Evolutionary conservation across 1,140 invertebrate species (phyloP), one percentile per base, ranked within the genome.

Genomic region (Magallana angulata): DNA sequence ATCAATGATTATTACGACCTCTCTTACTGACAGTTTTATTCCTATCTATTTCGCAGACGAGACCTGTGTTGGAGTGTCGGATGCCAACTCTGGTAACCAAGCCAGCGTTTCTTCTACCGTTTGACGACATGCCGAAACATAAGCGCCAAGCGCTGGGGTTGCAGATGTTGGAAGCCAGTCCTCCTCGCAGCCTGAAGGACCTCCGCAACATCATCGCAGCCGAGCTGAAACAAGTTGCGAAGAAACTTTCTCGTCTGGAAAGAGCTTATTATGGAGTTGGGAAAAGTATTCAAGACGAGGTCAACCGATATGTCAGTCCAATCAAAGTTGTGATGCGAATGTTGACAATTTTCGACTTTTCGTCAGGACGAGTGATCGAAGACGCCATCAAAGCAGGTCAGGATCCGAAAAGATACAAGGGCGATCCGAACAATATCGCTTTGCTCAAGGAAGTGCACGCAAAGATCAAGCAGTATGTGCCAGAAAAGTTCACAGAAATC

Each of bases 1-100:
- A 48, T 81, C 30, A 30, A 81, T 36, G 36, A 48, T 48, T 48
- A 0, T 48, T 48, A 48, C 5, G 36, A 48, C 36, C 36, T 48
- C 36, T 48, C 36, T 48, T 48, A 48, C 36, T 48, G 0, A 48
- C 36, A 48, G 36, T 48, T 48, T 48, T 7, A 14, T 36, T 60
- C 18, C 24, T 80, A 57, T 84, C 36, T 84, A 12, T 58, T 82
- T 87, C 85, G 59, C 85, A 92, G 91, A 83, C 91, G 12, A 88
- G 90, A 6, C 91, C 91, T 2, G 87, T 91, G 4, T 82, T 91
- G 64, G 91, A 92, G 14, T 89, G 90, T 64, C 89, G 91, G 9
- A 92, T 92, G 90, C 91, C 91, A 57, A 92, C 91, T 3, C 80
- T 92, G 71, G 90, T 84, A 16, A 89, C 84, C 60, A 91, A 90